phyloP scores from a whole-genome alignment of 2,113 vertebrate genomes.

The Neodontobutis hainanensis region DNA sequence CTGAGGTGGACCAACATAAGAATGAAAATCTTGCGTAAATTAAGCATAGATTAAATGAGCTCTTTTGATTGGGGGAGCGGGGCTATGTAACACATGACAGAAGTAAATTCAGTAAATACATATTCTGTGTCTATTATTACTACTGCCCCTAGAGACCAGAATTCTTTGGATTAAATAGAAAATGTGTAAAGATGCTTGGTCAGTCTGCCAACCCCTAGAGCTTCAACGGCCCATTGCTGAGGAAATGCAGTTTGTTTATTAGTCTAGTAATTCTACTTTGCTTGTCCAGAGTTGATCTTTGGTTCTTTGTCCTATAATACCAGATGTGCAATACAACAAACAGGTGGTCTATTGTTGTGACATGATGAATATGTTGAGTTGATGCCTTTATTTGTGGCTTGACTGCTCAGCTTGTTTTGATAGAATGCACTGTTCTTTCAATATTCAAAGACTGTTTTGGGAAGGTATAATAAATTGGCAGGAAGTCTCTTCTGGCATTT shows the following conservation, averaged over 20 bases:
- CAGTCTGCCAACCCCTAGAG: too few relatives aligned
- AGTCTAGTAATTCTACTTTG: not conserved
- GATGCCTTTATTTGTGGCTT: conserved; percentile 7
- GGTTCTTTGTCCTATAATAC: not conserved
- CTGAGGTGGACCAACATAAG: too few relatives aligned
- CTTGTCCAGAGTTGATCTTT: not conserved
- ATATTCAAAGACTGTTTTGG: conserved; percentile 1
- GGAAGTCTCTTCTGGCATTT: conserved; percentile 9
- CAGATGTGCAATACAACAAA: not conserved
- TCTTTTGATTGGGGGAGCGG: too few relatives aligned
- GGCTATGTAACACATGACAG: too few relatives aligned
- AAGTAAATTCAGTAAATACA: too few relatives aligned
- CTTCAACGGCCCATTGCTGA: too few relatives aligned
- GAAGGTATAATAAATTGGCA: not conserved
- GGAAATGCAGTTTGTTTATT: not conserved
- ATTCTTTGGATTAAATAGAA: too few relatives aligned
- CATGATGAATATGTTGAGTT: not conserved
- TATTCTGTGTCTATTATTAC: too few relatives aligned
- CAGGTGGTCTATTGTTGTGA: conserved; percentile 6
- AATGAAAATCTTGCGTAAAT: too few relatives aligned
- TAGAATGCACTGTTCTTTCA: conserved; percentile 2
- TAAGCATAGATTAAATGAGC: too few relatives aligned
- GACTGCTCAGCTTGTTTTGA: not conserved
- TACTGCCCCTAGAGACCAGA: too few relatives aligned
- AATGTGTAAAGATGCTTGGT: too few relatives aligned